Conservation (phyloP, 2,113 vertebrate species). For the Pygathrix nemaeus region DNA sequence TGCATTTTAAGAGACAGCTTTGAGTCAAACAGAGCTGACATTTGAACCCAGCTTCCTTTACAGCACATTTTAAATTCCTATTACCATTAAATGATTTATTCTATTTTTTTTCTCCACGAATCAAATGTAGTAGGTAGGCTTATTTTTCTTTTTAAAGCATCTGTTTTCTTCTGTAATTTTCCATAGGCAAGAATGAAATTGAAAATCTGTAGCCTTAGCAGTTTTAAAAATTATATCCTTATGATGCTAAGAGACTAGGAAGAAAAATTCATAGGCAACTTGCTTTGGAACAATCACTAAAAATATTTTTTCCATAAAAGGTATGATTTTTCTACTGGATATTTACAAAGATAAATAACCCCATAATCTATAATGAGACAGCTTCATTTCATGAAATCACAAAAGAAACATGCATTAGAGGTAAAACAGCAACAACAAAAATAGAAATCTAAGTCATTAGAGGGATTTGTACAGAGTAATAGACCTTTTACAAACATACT, state of each 20-base stretch:
- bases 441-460: neutral
- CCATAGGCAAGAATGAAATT: neutral
- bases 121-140: neutral
- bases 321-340: slow-evolving; percentile 7
- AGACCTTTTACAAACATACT: slow-evolving; percentile 56
- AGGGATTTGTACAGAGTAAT: neutral
- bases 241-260: neutral
- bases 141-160: slow-evolving; percentile 28
- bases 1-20: neutral
- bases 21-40: neutral
- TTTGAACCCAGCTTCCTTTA: slow-evolving; percentile 1
- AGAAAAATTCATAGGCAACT: slow-evolving; percentile 1
- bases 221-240: neutral
- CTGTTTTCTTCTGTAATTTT: slow-evolving; percentile 42
- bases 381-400: neutral
- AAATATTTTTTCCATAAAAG: slow-evolving; percentile 51
- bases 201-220: slow-evolving; percentile 12
- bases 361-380: neutral
- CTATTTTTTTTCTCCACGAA: slow-evolving; percentile 3
- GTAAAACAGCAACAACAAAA: slow-evolving; percentile 14
- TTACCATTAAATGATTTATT: neutral
- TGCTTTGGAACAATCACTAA: slow-evolving; percentile 23
- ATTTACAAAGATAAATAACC: slow-evolving; percentile 51
- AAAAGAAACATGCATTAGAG: slow-evolving; percentile 10
- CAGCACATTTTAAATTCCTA: neutral